These are phyloP conservation scores for Enteromius argenteus DNA, from an alignment of 2,797 vertebrate genomes.

Conservation along the genomic window DNA sequence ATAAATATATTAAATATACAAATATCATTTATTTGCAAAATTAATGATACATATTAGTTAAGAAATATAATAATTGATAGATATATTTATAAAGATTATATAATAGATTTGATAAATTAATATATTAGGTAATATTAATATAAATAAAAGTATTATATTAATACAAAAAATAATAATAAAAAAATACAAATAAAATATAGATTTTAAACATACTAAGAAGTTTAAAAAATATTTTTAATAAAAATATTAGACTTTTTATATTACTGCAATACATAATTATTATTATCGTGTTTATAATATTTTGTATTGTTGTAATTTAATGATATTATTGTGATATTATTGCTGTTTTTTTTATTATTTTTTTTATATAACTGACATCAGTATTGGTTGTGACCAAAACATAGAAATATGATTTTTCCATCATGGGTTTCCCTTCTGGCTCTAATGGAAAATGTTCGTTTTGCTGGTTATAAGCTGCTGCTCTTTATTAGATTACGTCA, in stretches of 20 bases:
- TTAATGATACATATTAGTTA: too few species aligned
- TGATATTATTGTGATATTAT: background rate
- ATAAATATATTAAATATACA: too few species aligned
- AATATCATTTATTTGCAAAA: too few species aligned
- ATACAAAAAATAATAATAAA: too few species aligned
- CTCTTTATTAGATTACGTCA: slow-evolving; percentile 59
- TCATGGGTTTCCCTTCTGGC: background rate
- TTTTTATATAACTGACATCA: background rate
- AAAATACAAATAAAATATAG: background rate
- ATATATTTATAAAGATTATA: background rate
- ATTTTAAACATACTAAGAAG: background rate
- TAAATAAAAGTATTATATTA: too few species aligned
- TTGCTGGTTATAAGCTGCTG: slow-evolving; percentile 21
- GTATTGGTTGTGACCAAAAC: background rate
- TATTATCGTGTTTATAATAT: background rate
- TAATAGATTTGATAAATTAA: background rate
- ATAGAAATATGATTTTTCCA: background rate
- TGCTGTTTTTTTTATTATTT: too few species aligned
- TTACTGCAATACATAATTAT: background rate
- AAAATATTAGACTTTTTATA: background rate
- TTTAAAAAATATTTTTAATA: too few species aligned
- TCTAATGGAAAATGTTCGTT: background rate
- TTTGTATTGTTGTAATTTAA: too few species aligned
- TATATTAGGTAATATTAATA: background rate
- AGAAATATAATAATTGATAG: too few species aligned